phyloP scores from a whole-genome alignment of 2,797 vertebrate species.

The Anabas testudineus region DNA sequence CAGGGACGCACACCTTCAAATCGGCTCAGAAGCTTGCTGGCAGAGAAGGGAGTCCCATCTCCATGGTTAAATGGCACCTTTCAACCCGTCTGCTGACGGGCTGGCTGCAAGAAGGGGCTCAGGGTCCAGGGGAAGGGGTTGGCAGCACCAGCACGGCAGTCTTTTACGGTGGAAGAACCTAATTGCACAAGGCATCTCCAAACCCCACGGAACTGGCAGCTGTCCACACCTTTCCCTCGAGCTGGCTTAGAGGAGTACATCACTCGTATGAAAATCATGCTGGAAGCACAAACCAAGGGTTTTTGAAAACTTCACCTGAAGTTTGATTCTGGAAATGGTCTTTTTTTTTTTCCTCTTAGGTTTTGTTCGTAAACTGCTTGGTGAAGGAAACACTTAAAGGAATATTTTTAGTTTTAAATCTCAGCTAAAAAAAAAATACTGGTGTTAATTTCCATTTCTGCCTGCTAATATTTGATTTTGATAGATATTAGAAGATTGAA shows the following conservation, averaged over 20 bases:
- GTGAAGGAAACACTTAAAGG: constrained; percentile 16
- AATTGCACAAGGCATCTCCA: constrained; percentile 80
- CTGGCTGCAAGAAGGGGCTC: constrained; percentile 69
- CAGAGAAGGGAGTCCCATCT: constrained; percentile 73
- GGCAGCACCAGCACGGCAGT: constrained; percentile 68
- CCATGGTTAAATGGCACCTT: constrained; percentile 81
- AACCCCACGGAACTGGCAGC: constrained; percentile 75
- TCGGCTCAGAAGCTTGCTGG: constrained; percentile 84
- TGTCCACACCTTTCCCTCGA: constrained; percentile 74
- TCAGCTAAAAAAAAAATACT: neutral
- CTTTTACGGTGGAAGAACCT: constrained; percentile 75
- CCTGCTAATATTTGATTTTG: neutral
- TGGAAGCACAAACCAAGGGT: constrained; percentile 63
- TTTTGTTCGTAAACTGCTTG: constrained; percentile 27
- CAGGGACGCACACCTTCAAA: constrained; percentile 83
- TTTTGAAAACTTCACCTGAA: constrained; percentile 70
- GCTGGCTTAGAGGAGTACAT: constrained; percentile 76
- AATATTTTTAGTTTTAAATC: constrained; percentile 34
- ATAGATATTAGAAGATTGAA: no score
- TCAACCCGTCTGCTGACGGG: constrained; percentile 76
- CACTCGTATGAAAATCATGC: constrained; percentile 71
- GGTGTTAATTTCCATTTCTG: neutral
- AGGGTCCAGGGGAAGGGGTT: constrained; percentile 70
- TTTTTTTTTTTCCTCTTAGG: constrained; percentile 18
- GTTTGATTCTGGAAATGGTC: constrained; percentile 57